These are phyloP conservation scores for Chaenogobius annularis DNA, from an alignment of 2,113 vertebrate genomes.

Conservation along the genomic window DNA sequence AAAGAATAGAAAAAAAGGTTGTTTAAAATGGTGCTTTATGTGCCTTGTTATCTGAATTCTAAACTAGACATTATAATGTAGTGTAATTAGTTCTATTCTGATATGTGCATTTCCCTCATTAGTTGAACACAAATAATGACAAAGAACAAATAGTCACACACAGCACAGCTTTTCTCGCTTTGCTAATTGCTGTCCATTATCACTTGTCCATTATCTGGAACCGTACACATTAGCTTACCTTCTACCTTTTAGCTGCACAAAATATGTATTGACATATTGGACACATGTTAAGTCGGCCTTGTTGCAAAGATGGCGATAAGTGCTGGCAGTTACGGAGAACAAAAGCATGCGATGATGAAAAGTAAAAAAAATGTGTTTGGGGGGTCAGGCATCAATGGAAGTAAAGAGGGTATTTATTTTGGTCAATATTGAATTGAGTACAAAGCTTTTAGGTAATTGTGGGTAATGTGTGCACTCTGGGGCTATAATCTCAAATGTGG, in stretches of 20 bases:
- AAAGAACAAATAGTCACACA: conserved; percentile 23
- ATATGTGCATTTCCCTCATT: conserved; percentile 50
- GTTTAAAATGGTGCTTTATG: neutral
- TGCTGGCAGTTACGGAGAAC: conserved; percentile 75
- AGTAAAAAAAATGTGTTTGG: conserved; percentile 55
- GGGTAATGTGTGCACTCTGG: conserved; percentile 4
- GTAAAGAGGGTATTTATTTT: conserved; percentile 63
- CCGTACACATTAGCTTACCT: conserved; percentile 35
- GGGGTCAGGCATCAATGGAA: conserved; percentile 75
- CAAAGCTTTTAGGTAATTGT: conserved; percentile 55
- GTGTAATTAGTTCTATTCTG: conserved; percentile 50
- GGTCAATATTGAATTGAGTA: conserved; percentile 69
- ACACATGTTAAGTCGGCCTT: conserved; percentile 38
- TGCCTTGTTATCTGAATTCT: neutral
- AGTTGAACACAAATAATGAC: conserved; percentile 37
- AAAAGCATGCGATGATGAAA: conserved; percentile 75
- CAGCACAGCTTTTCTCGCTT: conserved; percentile 4
- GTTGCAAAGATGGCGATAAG: conserved; percentile 61
- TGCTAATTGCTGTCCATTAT: conserved; percentile 58
- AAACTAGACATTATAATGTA: neutral
- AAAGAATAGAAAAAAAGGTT: neutral
- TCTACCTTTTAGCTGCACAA: conserved; percentile 28
- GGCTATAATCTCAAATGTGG: conserved; percentile 2
- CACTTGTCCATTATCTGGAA: conserved; percentile 35
- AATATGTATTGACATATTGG: conserved; percentile 47